Conservation (phyloP, 2,888 invertebrate genomes). For the Eudemis profundana region DNA sequence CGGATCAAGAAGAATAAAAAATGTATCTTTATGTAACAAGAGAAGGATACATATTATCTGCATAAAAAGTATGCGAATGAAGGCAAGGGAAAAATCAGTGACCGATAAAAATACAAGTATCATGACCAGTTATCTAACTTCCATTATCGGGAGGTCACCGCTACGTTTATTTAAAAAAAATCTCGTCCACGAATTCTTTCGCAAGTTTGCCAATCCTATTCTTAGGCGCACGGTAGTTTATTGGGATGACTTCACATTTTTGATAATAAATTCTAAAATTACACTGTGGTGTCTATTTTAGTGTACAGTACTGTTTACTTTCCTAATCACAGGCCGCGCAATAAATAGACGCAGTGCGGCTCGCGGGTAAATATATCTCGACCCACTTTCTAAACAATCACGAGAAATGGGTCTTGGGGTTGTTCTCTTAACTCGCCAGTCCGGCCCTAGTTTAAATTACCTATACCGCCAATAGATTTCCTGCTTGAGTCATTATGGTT, state of each 20-base stretch:
- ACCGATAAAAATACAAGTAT: constrained; percentile 2
- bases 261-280: constrained; percentile 45
- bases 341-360: constrained; percentile 71
- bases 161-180: constrained; percentile 14
- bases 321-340: constrained; percentile 71
- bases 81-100: background rate
- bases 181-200: background rate
- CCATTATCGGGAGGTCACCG: background rate
- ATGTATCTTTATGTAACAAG: background rate
- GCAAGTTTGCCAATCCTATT: constrained; percentile 10
- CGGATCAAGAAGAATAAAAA: no score
- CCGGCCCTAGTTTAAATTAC: constrained; percentile 27
- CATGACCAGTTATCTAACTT: constrained; percentile 3
- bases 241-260: constrained; percentile 33
- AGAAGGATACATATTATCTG: no score
- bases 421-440: constrained; percentile 51
- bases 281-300: constrained; percentile 63
- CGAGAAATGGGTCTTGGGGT: constrained; percentile 72
- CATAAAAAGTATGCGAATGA: background rate
- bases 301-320: constrained; percentile 68
- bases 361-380: constrained; percentile 75
- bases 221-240: constrained; percentile 15
- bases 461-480: constrained; percentile 3
- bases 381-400: constrained; percentile 74
- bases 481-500: background rate